These are phyloP conservation scores for Lycocerus yunnanus DNA, from an alignment of 2,888 invertebrate genomes.

Conservation along the genomic window DNA sequence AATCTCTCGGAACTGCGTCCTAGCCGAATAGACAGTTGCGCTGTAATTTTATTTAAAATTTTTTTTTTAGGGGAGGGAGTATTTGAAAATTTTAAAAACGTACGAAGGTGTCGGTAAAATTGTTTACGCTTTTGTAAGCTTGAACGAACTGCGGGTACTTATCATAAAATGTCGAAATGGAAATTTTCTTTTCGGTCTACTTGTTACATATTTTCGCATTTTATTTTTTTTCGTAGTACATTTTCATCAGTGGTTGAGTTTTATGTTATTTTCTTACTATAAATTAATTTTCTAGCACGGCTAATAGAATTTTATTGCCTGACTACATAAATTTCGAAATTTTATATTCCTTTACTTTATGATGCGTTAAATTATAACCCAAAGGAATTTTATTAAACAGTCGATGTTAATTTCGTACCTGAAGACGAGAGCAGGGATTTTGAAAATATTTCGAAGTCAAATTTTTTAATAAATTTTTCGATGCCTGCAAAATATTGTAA, in stretches of 20 bases:
- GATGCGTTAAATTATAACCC: background rate
- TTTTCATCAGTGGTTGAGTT: background rate
- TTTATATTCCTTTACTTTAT: background rate
- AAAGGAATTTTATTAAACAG: background rate
- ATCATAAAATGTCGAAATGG: background rate
- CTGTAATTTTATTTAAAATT: no score
- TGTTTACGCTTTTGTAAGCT: no score
- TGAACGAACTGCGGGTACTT: background rate
- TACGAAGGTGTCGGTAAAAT: no score
- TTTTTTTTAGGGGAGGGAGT: no score
- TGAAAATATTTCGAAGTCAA: background rate
- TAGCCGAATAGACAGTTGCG: no score
- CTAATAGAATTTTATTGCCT: background rate
- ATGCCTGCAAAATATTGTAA: background rate
- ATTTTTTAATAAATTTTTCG: background rate
- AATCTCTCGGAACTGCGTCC: no score
- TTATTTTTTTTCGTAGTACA: background rate
- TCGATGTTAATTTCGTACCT: background rate
- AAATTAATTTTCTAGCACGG: background rate
- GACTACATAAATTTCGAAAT: background rate
- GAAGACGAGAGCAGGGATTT: background rate
- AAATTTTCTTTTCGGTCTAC: background rate
- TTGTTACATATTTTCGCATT: background rate
- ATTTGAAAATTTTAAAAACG: no score
- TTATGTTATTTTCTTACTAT: background rate